Evolutionary conservation across 2,888 invertebrate genomes (phyloP).

Genomic region (Tetheella fluctuosa): DNA sequence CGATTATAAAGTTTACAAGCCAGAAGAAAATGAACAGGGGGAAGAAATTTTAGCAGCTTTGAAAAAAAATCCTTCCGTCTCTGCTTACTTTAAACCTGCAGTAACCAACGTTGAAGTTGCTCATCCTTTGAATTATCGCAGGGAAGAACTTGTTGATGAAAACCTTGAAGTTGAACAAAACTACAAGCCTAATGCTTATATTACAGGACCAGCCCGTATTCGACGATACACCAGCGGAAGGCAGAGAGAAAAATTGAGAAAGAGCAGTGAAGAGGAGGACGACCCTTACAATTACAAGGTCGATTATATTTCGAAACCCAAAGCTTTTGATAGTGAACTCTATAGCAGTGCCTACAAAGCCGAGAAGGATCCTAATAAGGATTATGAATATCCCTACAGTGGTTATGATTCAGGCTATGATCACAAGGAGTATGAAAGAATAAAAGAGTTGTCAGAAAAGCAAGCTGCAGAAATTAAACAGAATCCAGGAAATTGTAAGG

Average conservation of each 20-base stretch:
- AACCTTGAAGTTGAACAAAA: slow-evolving; percentile 67
- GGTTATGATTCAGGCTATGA: slow-evolving; percentile 80
- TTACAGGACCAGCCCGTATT: slow-evolving; percentile 75
- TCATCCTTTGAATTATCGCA: slow-evolving; percentile 73
- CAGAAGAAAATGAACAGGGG: slow-evolving; percentile 71
- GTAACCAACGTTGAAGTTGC: slow-evolving; percentile 73
- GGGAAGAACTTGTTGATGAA: slow-evolving; percentile 66
- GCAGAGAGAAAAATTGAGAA: slow-evolving; percentile 66
- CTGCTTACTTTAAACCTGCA: slow-evolving; percentile 75
- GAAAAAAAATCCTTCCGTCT: slow-evolving; percentile 74
- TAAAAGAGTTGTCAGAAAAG: slow-evolving; percentile 85
- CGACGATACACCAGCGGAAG: slow-evolving; percentile 79
- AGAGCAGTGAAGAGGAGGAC: slow-evolving; percentile 61
- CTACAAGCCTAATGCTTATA: slow-evolving; percentile 80
- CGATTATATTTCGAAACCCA: slow-evolving; percentile 76
- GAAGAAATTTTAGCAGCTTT: slow-evolving; percentile 73
- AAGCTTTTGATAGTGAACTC: slow-evolving; percentile 75
- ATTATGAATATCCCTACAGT: slow-evolving; percentile 77
- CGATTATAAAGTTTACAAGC: slow-evolving; percentile 77
- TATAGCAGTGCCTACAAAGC: slow-evolving; percentile 78
- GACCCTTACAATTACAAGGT: slow-evolving; percentile 82
- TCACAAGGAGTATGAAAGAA: slow-evolving; percentile 81
- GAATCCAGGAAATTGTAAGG: slow-evolving; percentile 86
- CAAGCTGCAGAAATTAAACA: slow-evolving; percentile 85
- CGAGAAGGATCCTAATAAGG: slow-evolving; percentile 67